Evolutionary conservation across 2,797 vertebrate genomes (phyloP), one percentile per base, ranked within the genome.

Genomic region (Delichon dasypus): DNA sequence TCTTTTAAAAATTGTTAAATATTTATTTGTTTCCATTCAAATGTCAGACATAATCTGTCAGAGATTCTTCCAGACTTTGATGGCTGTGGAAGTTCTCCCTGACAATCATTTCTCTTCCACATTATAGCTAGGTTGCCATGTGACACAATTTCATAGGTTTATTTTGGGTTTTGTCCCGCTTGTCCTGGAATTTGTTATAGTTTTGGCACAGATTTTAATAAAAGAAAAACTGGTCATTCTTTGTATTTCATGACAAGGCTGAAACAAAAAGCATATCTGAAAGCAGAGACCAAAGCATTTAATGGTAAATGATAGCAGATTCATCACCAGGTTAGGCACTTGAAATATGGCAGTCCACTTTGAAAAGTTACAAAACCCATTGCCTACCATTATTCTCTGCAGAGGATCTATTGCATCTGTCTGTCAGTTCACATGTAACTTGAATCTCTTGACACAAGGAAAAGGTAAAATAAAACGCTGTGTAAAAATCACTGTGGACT

Each of bases 381-480:
- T 94, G 94, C 91, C 89, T 93, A 47, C 95, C 93, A 88, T 92
- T 95, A 92, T 92, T 94, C 91, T 93, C 82, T 86, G 66, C 44
- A 67, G 90, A 95, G 87, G 94, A 95, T 97, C 84, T 89, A 84
- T 96, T 92, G 91, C 81, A 90, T 94, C 79, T 96, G 90, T 94
- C 90, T 97, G 97, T 97, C 97, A 96, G 90, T 91, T 96, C 55
- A 1, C 44, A 71, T 95, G 97, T 97, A 98, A 97, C 95, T 87
- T 83, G 96, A 98, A 97, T 97, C 95, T 65, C 94, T 93, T 97
- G 97, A 97, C 96, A 95, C 47, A 90, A 93, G 89, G 81, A 90
- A 97, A 97, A 97, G 91, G 96, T 96, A 97, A 97, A 97, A 96
- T 97, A 95, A 97, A 97, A 97, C 88, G 68, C 93, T 94, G 94